A percentile compares a stretch with the other conserved stretches of the same genome.
These are phyloP conservation scores for Mus spicilegus DNA, from an alignment of 2,113 vertebrate species.

Conservation along the genomic window DNA sequence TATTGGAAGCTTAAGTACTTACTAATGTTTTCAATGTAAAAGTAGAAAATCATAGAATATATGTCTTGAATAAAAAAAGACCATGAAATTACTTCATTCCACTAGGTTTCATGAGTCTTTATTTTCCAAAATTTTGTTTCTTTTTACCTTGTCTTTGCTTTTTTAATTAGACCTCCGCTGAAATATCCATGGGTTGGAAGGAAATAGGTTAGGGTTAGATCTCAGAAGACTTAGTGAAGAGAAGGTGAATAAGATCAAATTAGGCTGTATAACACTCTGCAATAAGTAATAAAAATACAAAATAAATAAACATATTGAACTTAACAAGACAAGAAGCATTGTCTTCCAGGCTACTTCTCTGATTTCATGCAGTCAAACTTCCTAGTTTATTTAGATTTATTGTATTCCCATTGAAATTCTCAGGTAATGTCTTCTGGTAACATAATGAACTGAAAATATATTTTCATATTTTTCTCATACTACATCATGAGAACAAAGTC, in stretches of 20 bases:
- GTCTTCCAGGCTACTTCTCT: neutral
- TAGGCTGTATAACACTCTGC: neutral
- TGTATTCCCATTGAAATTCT: neutral
- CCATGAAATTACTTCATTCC: neutral
- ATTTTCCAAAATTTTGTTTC: neutral
- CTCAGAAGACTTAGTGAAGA: no score
- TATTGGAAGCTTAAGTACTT: no score
- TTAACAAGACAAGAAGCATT: neutral
- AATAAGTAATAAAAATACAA: neutral
- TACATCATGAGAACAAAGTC: slow-evolving; percentile 12
- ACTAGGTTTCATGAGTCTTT: neutral
- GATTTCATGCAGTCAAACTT: neutral
- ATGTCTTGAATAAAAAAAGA: slow-evolving; percentile 22
- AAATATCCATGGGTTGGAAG: neutral
- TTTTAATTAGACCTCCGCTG: neutral
- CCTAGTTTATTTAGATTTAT: neutral
- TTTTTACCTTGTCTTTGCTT: neutral
- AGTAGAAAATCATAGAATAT: slow-evolving; percentile 52
- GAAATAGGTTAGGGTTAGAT: neutral
- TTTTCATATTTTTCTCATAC: neutral
- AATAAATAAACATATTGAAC: neutral
- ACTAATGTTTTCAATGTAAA: slow-evolving; percentile 52
- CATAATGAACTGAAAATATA: neutral
- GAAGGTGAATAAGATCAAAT: neutral
- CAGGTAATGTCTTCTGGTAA: neutral